Percentiles rank a stretch among this genome's conserved stretches.
Conservation (phyloP, 2,113 vertebrate species). For the Ammodramus savannarum region DNA sequence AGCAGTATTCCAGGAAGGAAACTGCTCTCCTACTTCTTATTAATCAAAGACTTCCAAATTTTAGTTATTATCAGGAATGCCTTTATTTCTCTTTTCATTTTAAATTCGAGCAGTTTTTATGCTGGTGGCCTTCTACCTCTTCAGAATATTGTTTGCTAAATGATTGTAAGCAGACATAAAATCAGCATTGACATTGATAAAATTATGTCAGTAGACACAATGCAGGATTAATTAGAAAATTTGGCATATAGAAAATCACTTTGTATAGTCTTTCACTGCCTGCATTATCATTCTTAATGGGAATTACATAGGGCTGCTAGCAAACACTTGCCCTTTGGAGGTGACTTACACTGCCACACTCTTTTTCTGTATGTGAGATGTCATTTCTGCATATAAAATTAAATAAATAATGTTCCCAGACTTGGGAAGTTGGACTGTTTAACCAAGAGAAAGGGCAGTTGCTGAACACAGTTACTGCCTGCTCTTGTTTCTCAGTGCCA, state of each 20-base stretch:
- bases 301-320: not conserved
- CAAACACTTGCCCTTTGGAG: not conserved
- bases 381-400: not conserved
- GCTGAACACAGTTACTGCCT: not conserved
- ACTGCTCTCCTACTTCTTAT: not conserved
- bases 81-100: not conserved
- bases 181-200: not conserved
- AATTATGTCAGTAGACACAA: not conserved
- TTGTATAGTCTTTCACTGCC: not conserved
- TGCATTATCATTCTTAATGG: not conserved
- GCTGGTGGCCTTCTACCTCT: not conserved
- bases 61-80: not conserved
- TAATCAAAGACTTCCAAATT: not conserved
- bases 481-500: not conserved
- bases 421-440: not conserved
- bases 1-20: not conserved
- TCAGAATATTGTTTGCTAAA: not conserved
- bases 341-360: not conserved
- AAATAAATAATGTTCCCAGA: not conserved
- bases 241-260: not conserved
- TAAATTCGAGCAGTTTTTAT: not conserved
- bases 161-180: not conserved
- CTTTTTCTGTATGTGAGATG: not conserved
- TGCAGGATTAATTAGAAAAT: not conserved
- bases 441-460: not conserved